These are phyloP conservation scores for Uropsilus gracilis DNA, from an alignment of 2,113 vertebrate genomes.

Conservation along the genomic window DNA sequence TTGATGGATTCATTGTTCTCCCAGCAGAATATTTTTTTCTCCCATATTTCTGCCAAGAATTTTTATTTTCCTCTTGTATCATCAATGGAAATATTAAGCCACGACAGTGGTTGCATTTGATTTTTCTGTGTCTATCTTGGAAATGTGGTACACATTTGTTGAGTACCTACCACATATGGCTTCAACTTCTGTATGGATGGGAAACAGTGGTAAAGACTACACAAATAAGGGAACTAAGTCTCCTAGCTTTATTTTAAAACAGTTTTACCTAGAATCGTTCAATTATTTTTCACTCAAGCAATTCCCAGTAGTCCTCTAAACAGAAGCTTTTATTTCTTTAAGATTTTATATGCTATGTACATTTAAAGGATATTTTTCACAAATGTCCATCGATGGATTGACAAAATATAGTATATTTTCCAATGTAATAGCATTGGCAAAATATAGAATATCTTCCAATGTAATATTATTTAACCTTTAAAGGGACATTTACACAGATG, in stretches of 20 bases:
- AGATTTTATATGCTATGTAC: neutral
- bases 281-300: neutral
- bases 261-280: neutral
- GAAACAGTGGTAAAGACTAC: neutral
- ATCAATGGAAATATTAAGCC: neutral
- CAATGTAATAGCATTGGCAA: neutral
- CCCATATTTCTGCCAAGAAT: neutral
- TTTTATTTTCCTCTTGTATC: neutral
- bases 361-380: constrained; percentile 13
- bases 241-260: neutral
- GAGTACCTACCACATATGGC: neutral
- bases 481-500: neutral
- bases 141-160: neutral
- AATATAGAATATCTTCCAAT: neutral
- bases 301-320: neutral
- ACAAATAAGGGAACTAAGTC: neutral
- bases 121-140: neutral
- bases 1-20: neutral
- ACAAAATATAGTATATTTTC: neutral
- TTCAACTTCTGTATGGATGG: neutral
- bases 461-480: neutral
- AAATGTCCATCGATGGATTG: neutral
- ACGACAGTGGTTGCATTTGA: neutral
- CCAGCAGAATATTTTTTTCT: neutral
- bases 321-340: constrained; percentile 14